Base-by-base conservation (phyloP, 2,888 invertebrate species). In the Chesias legatella region DNA sequence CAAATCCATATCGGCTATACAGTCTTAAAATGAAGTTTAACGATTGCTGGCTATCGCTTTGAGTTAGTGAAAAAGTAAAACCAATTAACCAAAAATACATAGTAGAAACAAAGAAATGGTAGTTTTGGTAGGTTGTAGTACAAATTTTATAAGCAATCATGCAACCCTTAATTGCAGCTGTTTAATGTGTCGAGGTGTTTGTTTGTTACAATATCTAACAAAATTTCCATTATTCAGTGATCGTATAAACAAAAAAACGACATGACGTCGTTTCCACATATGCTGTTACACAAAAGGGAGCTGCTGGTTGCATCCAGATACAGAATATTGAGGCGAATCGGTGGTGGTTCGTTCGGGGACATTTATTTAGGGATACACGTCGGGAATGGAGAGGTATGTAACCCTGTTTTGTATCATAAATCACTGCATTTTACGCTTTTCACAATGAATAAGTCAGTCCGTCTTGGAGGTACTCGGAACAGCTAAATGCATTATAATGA, bases 291-390 rank as follows among this genome's bases (percentile, higher is more conserved):
- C 32, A 53, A 53, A 31, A 53, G 56, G 44, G 62, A 63, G 46
- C 42, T 63, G 41, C 34, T 60, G 43, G 56, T 71, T 31, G 48
- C 52, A 20, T 56, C 93, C 73, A 96, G 95, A 86, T 98, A 97
- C 89, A 93, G 96, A 78, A 92, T 98, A 70, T 94, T 97, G 70
- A 91, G 96, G 66, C 96, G 96, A 91, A 96, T 98, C 79, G 97
- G 98, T 69, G 97, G 97, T 86, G 98, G 98, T 60, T 98, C 98
- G 30, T 98, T 98, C 85, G 98, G 98, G 73, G 98, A 98, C 89
- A 98, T 98, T 83, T 98, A 96, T 88, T 90, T 98, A 76, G 98
- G 95, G 63, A 94, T 95, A 89, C 94, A 95, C 89, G 92, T 94
- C 78, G 91, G 93, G 76, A 94, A 94, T 89, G 95, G 95, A 79